Conservation (phyloP, 2,797 vertebrate species). For the Catharus ustulatus region DNA sequence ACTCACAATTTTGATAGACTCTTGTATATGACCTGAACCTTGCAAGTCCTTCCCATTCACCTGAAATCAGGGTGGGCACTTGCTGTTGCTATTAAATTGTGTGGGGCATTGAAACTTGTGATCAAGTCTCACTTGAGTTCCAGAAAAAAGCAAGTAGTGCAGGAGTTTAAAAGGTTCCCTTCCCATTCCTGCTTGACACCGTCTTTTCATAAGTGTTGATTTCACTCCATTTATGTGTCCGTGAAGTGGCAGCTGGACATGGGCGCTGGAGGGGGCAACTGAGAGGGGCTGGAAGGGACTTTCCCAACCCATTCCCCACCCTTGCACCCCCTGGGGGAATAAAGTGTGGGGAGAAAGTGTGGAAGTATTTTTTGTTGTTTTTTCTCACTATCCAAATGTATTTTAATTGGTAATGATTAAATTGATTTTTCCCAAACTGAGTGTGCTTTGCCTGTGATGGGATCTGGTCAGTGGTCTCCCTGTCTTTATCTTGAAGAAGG, state of each 20-base stretch:
- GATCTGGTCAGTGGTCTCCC: background rate
- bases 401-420: background rate
- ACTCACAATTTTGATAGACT: background rate
- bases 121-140: background rate
- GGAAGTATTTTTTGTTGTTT: background rate
- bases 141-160: background rate
- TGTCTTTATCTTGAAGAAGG: background rate
- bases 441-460: background rate
- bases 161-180: background rate
- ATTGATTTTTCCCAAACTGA: background rate
- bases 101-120: background rate
- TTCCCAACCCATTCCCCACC: background rate
- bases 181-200: background rate
- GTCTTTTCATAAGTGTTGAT: background rate
- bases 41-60: background rate
- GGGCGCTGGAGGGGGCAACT: background rate
- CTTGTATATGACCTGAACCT: background rate
- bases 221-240: background rate
- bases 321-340: background rate
- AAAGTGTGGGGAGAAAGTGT: background rate
- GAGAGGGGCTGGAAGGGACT: background rate
- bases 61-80: background rate
- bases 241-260: fast-evolving
- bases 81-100: background rate
- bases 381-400: background rate